Evolutionary conservation across 1,140 invertebrate genomes (phyloP).

Genomic region (Rhagoletis zephyria): DNA sequence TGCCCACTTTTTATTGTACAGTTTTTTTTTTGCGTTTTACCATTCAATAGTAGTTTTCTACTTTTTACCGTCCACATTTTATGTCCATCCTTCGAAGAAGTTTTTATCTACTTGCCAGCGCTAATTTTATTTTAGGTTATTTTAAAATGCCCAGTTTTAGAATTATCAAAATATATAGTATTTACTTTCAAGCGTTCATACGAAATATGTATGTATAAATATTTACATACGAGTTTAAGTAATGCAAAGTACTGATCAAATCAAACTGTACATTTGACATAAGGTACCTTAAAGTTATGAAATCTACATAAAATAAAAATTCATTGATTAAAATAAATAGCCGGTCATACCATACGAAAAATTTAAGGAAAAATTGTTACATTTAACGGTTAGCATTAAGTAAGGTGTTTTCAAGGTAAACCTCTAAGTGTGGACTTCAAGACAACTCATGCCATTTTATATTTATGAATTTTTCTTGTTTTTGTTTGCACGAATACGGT

Average conservation of each 20-base stretch:
- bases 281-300: conserved; percentile 20
- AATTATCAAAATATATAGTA: no score
- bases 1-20: no score
- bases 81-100: no score
- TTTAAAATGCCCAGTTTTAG: no score
- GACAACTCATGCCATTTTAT: neutral
- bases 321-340: neutral
- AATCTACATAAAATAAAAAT: neutral
- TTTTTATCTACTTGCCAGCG: no score
- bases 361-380: neutral
- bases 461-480: neutral
- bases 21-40: no score
- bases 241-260: conserved; percentile 16
- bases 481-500: neutral
- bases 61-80: no score
- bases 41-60: no score
- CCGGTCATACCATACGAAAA: neutral
- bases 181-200: no score
- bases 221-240: neutral
- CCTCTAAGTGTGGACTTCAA: conserved; percentile 10
- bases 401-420: conserved; percentile 19
- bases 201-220: neutral
- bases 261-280: conserved; percentile 1
- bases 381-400: conserved; percentile 11
- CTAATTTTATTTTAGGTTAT: no score